Conservation (phyloP, 1,140 invertebrate species). For the Ceratina australensis region DNA sequence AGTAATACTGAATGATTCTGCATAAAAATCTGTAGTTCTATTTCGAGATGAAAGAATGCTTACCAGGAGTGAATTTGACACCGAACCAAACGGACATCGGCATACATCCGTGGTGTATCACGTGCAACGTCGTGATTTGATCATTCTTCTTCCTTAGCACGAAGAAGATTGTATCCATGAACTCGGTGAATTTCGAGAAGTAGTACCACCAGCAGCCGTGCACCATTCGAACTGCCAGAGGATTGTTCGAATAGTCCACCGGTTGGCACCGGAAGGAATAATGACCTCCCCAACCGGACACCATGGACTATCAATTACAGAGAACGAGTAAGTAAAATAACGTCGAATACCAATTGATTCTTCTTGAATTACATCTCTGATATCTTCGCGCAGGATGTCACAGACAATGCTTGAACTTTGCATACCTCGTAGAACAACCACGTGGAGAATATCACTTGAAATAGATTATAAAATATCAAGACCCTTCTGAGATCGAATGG, state of each 20-base stretch:
- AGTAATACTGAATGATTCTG: too few relatives aligned
- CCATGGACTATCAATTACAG: not conserved
- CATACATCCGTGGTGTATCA: constrained; percentile 96
- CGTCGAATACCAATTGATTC: not conserved
- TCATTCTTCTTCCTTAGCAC: constrained; percentile 91
- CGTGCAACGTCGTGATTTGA: constrained; percentile 92
- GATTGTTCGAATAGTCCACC: constrained; percentile 90
- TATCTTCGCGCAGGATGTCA: too few relatives aligned
- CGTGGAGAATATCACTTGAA: constrained; percentile 90
- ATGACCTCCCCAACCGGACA: constrained; percentile 85
- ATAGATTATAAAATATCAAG: constrained; percentile 92
- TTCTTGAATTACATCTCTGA: too few relatives aligned
- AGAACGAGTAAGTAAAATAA: not conserved
- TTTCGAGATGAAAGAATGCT: constrained; percentile 4
- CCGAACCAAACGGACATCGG: constrained; percentile 96
- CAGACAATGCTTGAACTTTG: not conserved
- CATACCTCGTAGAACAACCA: constrained; percentile 92
- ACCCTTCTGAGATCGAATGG: constrained; percentile 89
- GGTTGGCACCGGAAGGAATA: constrained; percentile 94
- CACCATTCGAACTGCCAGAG: constrained; percentile 89
- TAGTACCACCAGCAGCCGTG: constrained; percentile 92
- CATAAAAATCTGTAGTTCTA: not conserved
- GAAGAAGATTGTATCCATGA: constrained; percentile 94
- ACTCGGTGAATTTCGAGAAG: constrained; percentile 92
- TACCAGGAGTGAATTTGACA: constrained; percentile 93